Percentiles rank a stretch among this genome's conserved stretches.
phyloP scores from a whole-genome alignment of 2,113 vertebrate genomes.

The Phrynocephalus versicolor region DNA sequence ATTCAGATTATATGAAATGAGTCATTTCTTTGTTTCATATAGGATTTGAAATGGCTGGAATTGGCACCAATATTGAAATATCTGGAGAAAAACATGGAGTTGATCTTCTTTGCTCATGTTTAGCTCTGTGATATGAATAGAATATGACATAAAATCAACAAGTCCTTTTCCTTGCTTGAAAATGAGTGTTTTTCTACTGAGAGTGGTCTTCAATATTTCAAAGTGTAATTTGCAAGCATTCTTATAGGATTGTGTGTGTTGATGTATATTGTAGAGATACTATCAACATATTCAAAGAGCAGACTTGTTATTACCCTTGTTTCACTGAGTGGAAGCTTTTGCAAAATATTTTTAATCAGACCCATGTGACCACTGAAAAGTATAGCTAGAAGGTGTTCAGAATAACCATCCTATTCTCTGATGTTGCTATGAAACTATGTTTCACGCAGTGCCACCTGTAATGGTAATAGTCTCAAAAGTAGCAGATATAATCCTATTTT shows the following conservation, averaged over 20 bases:
- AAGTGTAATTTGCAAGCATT: slow-evolving; percentile 54
- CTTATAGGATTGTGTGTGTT: slow-evolving; percentile 28
- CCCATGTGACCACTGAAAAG: background rate
- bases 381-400: background rate
- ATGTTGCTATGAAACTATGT: too few species aligned
- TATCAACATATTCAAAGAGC: slow-evolving; percentile 22
- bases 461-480: too few species aligned
- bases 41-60: slow-evolving; percentile 8
- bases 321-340: background rate
- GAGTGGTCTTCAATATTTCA: slow-evolving; percentile 23
- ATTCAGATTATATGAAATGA: background rate
- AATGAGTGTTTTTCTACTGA: slow-evolving; percentile 35
- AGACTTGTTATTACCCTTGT: slow-evolving; percentile 25
- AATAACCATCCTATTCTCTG: background rate
- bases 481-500: too few species aligned
- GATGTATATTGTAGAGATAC: slow-evolving; percentile 29
- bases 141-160: slow-evolving; percentile 63
- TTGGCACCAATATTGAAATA: slow-evolving; percentile 25
- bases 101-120: slow-evolving; percentile 44
- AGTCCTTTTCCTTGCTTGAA: slow-evolving; percentile 52
- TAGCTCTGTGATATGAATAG: slow-evolving; percentile 43
- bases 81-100: background rate
- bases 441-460: too few species aligned
- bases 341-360: slow-evolving; percentile 5
- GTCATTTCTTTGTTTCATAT: slow-evolving; percentile 17